These are phyloP conservation scores for Salarias fasciatus DNA, from an alignment of 2,797 vertebrate genomes.

Conservation along the genomic window DNA sequence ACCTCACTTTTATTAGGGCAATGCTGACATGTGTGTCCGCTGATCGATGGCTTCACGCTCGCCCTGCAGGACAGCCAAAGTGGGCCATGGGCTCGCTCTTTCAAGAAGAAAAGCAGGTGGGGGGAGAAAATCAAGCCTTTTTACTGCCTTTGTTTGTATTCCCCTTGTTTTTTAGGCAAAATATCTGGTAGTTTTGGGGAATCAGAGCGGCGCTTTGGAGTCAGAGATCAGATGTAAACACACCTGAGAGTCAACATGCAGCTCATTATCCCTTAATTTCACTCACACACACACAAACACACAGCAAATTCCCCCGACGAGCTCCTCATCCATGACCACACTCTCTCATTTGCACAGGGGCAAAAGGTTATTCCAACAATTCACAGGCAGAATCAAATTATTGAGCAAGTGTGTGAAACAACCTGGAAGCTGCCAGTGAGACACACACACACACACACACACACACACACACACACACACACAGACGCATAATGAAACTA, in stretches of 20 bases:
- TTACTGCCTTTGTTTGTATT: slow-evolving; percentile 54
- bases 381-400: slow-evolving; percentile 16
- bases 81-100: slow-evolving; percentile 53
- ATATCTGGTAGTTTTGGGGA: slow-evolving; percentile 21
- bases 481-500: slow-evolving; percentile 27
- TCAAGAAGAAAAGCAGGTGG: not conserved
- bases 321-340: slow-evolving; percentile 33
- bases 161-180: slow-evolving; percentile 1
- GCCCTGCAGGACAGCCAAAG: slow-evolving; percentile 58
- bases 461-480: not conserved
- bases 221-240: slow-evolving; percentile 58
- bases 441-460: not conserved
- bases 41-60: slow-evolving; percentile 72
- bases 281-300: slow-evolving; percentile 61
- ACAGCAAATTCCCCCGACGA: slow-evolving; percentile 48
- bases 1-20: slow-evolving; percentile 78
- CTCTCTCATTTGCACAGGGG: slow-evolving; percentile 34
- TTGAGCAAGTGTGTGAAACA: slow-evolving; percentile 6
- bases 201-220: slow-evolving; percentile 13
- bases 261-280: slow-evolving; percentile 60
- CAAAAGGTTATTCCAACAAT: slow-evolving; percentile 35
- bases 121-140: slow-evolving; percentile 9
- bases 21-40: slow-evolving; percentile 66
- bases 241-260: slow-evolving; percentile 55
- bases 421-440: not conserved